phyloP scores from a whole-genome alignment of 1,140 invertebrate genomes.

The Meloidogyne floridensis region DNA sequence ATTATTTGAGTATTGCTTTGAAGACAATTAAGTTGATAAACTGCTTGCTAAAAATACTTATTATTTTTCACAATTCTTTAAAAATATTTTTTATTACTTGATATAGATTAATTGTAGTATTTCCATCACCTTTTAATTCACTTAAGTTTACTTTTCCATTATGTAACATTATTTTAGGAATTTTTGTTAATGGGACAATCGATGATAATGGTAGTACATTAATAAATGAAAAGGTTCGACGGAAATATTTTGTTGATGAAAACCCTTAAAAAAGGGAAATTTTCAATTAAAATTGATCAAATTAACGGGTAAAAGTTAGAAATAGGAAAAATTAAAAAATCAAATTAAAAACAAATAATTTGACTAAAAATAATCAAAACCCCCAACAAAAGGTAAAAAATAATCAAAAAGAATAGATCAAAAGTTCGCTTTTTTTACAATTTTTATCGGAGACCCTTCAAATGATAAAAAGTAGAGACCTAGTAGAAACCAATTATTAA shows the following conservation, averaged over 20 bases:
- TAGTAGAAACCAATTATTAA: too few relatives aligned
- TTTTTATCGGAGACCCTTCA: too few relatives aligned
- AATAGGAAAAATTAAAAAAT: too few relatives aligned
- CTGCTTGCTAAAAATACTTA: conserved; percentile 32
- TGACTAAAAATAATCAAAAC: too few relatives aligned
- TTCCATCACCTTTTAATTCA: neutral
- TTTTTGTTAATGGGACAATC: neutral
- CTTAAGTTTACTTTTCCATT: neutral
- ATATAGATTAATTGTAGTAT: neutral
- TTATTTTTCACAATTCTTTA: neutral
- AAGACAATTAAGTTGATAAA: conserved; percentile 31
- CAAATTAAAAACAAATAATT: too few relatives aligned
- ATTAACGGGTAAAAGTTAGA: too few relatives aligned
- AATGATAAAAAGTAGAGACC: too few relatives aligned
- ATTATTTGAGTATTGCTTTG: conserved; percentile 43
- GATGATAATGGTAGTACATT: neutral
- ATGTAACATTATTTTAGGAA: conserved; percentile 8
- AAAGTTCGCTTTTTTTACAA: too few relatives aligned
- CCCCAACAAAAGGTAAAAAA: too few relatives aligned
- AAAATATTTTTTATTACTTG: neutral
- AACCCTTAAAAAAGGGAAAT: too few relatives aligned
- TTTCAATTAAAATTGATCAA: too few relatives aligned
- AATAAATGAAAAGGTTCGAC: neutral
- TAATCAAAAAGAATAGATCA: too few relatives aligned
- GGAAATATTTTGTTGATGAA: neutral